A percentile compares a stretch with the other conserved stretches of the same genome.
These are phyloP conservation scores for Leptopterna dolabrata DNA, from an alignment of 2,888 invertebrate genomes.

Conservation along the genomic window DNA sequence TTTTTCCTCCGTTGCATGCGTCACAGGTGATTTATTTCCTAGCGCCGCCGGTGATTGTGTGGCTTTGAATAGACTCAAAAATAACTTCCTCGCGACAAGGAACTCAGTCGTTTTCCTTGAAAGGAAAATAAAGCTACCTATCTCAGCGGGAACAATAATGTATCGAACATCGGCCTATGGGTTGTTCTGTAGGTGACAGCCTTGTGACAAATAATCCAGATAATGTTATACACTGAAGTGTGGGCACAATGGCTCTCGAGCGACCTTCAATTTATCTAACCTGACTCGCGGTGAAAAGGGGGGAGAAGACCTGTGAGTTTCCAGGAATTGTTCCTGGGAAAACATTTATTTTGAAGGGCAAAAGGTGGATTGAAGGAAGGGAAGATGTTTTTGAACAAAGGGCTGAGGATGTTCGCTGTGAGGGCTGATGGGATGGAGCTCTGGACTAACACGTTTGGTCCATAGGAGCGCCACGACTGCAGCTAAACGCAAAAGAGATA, in stretches of 20 bases:
- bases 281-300: slow-evolving; percentile 25
- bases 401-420: not conserved
- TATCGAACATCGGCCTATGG: slow-evolving; percentile 37
- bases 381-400: not conserved
- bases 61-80: slow-evolving; percentile 5
- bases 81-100: not conserved
- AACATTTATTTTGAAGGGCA: slow-evolving; percentile 25
- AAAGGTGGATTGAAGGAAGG: slow-evolving; percentile 6
- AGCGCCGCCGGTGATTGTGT: not conserved
- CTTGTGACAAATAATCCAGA: slow-evolving; percentile 40
- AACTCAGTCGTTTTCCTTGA: not conserved
- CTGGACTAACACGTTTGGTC: too few relatives aligned
- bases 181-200: slow-evolving; percentile 34
- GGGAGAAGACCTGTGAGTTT: not conserved
- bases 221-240: slow-evolving; percentile 49
- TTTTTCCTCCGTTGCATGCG: not conserved
- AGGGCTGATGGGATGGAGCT: too few relatives aligned
- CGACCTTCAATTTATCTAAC: slow-evolving; percentile 43
- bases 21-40: not conserved
- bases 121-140: slow-evolving; percentile 37
- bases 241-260: slow-evolving; percentile 37
- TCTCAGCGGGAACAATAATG: slow-evolving; percentile 26
- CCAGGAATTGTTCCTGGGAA: not conserved
- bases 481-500: too few relatives aligned
- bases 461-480: too few relatives aligned